Percentiles rank a stretch among this genome's conserved stretches.
Evolutionary conservation across 2,113 vertebrate genomes (phyloP).

Genomic region (Rissa tridactyla): DNA sequence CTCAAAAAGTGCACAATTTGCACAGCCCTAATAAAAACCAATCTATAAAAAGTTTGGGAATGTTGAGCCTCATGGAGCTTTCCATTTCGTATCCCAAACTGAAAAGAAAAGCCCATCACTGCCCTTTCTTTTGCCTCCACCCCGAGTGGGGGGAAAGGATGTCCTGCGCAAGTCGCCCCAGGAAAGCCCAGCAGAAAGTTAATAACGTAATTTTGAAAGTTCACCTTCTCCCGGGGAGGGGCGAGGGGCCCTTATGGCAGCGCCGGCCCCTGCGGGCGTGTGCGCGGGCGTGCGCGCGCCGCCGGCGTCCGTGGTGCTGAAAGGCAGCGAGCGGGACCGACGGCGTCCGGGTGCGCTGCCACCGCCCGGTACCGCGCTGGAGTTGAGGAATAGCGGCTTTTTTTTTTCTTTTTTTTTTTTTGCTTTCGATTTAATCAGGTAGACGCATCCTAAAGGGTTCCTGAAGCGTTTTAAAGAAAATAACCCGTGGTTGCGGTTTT

Average conservation of each 20-base stretch:
- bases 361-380: accelerated
- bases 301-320: slow-evolving; percentile 24
- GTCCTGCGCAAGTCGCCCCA: too few relatives aligned
- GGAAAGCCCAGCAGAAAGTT: background rate
- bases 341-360: background rate
- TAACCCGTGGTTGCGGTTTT: background rate
- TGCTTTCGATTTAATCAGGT: background rate
- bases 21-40: background rate
- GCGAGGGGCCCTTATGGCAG: background rate
- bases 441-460: background rate
- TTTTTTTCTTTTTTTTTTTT: too few relatives aligned
- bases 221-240: background rate
- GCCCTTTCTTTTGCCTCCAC: too few relatives aligned
- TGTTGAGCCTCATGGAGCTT: background rate
- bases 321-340: background rate
- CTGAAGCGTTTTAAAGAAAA: background rate
- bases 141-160: too few relatives aligned
- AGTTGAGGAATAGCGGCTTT: accelerated
- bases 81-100: background rate
- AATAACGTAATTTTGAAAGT: accelerated
- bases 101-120: background rate
- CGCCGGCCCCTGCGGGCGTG: background rate
- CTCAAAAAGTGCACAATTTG: background rate
- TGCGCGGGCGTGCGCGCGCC: background rate
- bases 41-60: background rate